Evolutionary conservation across 1,140 invertebrate genomes (phyloP).

Genomic region (Sycobia sp.): DNA sequence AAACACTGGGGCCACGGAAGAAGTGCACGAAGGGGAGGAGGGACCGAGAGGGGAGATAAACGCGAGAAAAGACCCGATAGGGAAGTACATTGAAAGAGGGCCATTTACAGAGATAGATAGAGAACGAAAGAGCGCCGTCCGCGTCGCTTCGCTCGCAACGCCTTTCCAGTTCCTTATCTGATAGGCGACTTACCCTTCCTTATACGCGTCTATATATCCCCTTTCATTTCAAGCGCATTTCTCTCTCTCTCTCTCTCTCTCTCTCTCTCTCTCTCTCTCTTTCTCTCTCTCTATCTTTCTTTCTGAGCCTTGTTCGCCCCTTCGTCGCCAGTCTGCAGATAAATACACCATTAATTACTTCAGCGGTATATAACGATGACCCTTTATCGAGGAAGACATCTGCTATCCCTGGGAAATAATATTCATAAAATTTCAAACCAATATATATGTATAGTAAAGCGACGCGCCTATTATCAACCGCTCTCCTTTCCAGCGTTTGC

Average conservation of each 20-base stretch:
- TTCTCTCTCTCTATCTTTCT: conserved; percentile 9
- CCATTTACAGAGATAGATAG: conserved; percentile 17
- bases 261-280: conserved; percentile 21
- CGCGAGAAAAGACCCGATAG: background rate
- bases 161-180: conserved; percentile 35
- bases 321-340: too few species aligned
- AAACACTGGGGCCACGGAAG: too few species aligned
- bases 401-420: conserved; percentile 59
- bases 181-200: conserved; percentile 27
- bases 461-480: too few species aligned
- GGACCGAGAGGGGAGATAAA: background rate
- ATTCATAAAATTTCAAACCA: conserved; percentile 55
- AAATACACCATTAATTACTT: conserved; percentile 59
- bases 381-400: conserved; percentile 61
- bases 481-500: too few species aligned
- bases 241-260: conserved; percentile 28
- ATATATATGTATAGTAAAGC: too few species aligned
- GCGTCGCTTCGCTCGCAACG: background rate
- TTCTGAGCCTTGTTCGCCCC: too few species aligned
- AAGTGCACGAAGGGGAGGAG: background rate
- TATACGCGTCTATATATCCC: too few species aligned
- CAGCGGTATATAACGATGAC: conserved; percentile 42
- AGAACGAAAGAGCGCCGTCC: background rate
- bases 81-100: conserved; percentile 10
- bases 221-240: too few species aligned